phyloP scores from a whole-genome alignment of 2,797 vertebrate species.

The Tragopan temminckii region DNA sequence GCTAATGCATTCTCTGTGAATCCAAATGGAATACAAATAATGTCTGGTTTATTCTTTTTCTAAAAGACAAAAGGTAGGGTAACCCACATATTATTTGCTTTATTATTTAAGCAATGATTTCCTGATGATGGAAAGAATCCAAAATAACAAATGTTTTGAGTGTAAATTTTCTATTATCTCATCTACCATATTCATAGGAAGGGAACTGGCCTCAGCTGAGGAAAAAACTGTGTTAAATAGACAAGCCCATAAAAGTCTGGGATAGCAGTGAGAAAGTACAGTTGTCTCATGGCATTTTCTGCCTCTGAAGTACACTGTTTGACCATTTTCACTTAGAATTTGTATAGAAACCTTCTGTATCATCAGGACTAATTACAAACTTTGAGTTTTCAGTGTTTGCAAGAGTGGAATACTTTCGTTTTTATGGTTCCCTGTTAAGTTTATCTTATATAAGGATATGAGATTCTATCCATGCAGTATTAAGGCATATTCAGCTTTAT shows the following conservation, averaged over 20 bases:
- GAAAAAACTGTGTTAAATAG: not conserved
- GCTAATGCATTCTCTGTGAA: conserved; percentile 17
- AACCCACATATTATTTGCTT: not conserved
- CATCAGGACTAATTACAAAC: not conserved
- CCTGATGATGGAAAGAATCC: not conserved
- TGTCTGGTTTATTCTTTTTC: conserved; percentile 1
- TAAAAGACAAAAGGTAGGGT: not conserved
- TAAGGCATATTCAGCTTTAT: not conserved
- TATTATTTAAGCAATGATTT: not conserved
- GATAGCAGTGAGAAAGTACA: not conserved
- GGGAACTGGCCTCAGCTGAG: not conserved
- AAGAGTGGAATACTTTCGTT: not conserved
- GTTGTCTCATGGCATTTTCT: not conserved
- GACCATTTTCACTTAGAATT: conserved; percentile 27
- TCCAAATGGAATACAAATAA: conserved; percentile 7
- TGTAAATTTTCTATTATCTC: not conserved
- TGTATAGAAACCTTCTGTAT: not conserved
- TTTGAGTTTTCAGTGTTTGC: not conserved
- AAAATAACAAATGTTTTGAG: not conserved
- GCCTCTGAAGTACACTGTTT: not conserved
- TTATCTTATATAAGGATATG: not conserved
- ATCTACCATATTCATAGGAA: not conserved
- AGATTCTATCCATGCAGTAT: not conserved
- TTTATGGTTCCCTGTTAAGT: conserved; percentile 3
- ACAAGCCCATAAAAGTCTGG: not conserved